Conservation (phyloP, 2,797 vertebrate genomes). For the Spea hammondii region DNA sequence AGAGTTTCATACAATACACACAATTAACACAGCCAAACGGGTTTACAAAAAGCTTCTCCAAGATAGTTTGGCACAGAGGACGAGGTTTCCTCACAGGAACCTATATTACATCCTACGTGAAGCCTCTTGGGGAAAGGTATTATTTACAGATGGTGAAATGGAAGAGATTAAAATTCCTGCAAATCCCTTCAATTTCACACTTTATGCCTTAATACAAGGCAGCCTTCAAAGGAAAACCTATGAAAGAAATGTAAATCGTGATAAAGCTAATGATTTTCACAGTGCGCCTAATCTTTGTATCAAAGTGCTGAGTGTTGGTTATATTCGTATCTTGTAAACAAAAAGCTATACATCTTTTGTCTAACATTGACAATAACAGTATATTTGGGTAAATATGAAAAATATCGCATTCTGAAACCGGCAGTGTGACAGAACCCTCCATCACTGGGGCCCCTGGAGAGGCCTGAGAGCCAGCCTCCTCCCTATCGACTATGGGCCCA, state of each 20-base stretch:
- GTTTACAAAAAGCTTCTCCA: conserved; percentile 29
- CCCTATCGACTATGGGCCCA: too few species aligned
- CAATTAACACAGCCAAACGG: conserved; percentile 21
- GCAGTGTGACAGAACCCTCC: too few species aligned
- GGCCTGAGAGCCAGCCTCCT: too few species aligned
- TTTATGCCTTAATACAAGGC: conserved; percentile 8
- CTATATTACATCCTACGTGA: conserved; percentile 40
- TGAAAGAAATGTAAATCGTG: conserved; percentile 1
- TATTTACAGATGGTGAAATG: conserved; percentile 36
- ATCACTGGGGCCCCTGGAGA: too few species aligned
- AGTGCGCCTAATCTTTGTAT: conserved; percentile 1
- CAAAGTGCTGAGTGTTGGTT: neutral
- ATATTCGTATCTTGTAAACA: conserved; percentile 15
- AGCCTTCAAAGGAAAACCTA: conserved; percentile 5
- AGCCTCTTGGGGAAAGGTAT: conserved; percentile 34
- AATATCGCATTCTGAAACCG: neutral
- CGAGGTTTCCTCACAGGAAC: conserved; percentile 34
- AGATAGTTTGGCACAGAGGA: conserved; percentile 31
- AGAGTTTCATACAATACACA: conserved; percentile 12
- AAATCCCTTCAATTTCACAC: conserved; percentile 34
- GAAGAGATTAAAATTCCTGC: conserved; percentile 21
- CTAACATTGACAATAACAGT: neutral
- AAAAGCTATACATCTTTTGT: conserved; percentile 27
- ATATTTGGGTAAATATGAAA: conserved; percentile 13
- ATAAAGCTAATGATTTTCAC: conserved; percentile 16